phyloP scores from a whole-genome alignment of 2,113 vertebrate species.

The Pongo pygmaeus region DNA sequence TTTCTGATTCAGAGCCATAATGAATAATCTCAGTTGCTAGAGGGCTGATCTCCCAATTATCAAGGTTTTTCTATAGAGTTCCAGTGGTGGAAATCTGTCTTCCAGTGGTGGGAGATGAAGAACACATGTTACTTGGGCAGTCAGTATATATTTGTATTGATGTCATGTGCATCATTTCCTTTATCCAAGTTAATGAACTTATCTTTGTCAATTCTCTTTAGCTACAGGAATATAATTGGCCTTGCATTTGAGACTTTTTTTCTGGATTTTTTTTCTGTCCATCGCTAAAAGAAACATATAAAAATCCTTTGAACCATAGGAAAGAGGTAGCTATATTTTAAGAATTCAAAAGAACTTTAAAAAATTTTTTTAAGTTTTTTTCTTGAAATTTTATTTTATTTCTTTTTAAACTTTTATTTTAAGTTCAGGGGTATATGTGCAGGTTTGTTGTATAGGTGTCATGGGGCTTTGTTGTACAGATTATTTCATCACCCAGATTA shows the following conservation, averaged over 20 bases:
- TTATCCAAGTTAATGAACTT: background rate
- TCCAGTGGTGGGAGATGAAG: background rate
- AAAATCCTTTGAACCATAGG: background rate
- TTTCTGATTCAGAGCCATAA: background rate
- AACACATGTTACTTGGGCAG: background rate
- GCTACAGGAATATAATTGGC: background rate
- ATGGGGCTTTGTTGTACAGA: no score
- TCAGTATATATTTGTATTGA: background rate
- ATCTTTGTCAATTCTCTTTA: constrained; percentile 5
- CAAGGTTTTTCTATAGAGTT: background rate
- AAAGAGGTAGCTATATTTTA: background rate
- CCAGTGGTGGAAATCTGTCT: background rate
- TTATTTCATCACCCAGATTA: no score
- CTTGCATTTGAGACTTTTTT: background rate
- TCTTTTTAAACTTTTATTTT: background rate
- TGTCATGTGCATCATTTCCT: background rate
- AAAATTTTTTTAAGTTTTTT: background rate
- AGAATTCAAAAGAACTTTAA: background rate
- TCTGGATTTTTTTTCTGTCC: background rate
- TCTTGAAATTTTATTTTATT: background rate
- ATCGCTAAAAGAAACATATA: constrained; percentile 12
- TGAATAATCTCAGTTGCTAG: background rate
- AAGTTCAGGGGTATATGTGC: no score
- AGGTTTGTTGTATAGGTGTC: no score
- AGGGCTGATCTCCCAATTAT: background rate